Evolutionary conservation across 1,140 invertebrate genomes (phyloP), one percentile per base, ranked within the genome.

Genomic region (Dermatophagoides farinae): DNA sequence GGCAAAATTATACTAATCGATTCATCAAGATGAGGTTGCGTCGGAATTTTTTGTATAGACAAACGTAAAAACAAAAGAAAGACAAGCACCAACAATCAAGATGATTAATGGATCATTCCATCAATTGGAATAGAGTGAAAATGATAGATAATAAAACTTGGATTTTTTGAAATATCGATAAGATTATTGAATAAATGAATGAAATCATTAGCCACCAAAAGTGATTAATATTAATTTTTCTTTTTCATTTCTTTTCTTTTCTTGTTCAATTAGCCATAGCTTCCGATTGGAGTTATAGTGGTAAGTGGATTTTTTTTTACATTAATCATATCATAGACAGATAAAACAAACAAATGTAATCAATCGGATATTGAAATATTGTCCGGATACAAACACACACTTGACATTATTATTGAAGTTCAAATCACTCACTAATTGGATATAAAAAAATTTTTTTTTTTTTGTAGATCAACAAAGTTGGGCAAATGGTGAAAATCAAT

Each of bases 401-500:
- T 44, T 20, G 43, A n/a, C 2, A 44, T 44, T 44, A 44, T 44
- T 44, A 20, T 25, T 50, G 10, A 43, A 18, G 8, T 41, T 41
- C 40, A 41, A 8, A 10, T 14, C 40, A 41, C 40, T 41, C 40
- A 41, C 40, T 8, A 41, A 41, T n/a, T n/a, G n/a, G n/a, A n/a
- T n/a, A n/a, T n/a, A n/a, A n/a, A n/a, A n/a, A n/a, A 43, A 43
- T 43, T n/a, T 43, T 10, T 51, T 9, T 20, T 20, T 18, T 18
- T 54, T 9, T 14, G 8, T 22, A 83, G 84, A 83, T 64, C 83
- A 84, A 6, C 71, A 70, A 1, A 74, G 80, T 64, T 86, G 84
- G 84, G 76, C 78, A 6, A 75, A 83, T 31, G 71, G 78, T 1
- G 85, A 77, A 65, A 68, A 77, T 5, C 74, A 77, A 20, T 86